These are phyloP conservation scores for Periphyllus acericola DNA, from an alignment of 2,888 invertebrate species.

Conservation along the genomic window DNA sequence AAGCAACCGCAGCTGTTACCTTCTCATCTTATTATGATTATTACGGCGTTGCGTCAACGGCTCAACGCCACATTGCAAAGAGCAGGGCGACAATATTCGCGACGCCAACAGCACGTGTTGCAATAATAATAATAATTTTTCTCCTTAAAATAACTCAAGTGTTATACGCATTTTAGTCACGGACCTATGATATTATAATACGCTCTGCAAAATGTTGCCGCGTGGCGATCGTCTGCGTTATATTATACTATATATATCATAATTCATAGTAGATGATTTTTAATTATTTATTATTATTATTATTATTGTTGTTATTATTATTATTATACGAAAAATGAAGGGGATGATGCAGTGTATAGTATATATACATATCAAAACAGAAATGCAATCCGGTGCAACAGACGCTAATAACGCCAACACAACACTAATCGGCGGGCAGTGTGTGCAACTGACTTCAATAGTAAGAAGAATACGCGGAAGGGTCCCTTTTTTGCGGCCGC, in stretches of 20 bases:
- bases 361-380: conserved; percentile 18
- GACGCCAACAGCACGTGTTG: conserved; percentile 48
- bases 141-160: conserved; percentile 15
- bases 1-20: conserved; percentile 46
- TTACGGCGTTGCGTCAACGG: conserved; percentile 27
- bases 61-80: conserved; percentile 40
- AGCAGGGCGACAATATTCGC: conserved; percentile 43
- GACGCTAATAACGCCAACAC: conserved; percentile 55
- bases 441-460: conserved; percentile 61
- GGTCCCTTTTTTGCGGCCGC: conserved; percentile 58
- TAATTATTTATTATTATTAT: conserved; percentile 57
- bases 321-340: background rate
- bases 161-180: conserved; percentile 44
- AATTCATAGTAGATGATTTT: conserved; percentile 18
- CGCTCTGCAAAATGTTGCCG: conserved; percentile 37
- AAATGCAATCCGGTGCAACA: conserved; percentile 58
- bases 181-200: conserved; percentile 3
- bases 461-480: conserved; percentile 56
- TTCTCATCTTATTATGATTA: conserved; percentile 46
- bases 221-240: background rate
- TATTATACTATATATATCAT: background rate
- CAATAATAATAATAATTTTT: conserved; percentile 54
- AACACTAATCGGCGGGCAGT: conserved; percentile 53
- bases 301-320: conserved; percentile 44
- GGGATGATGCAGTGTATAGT: background rate